Conservation (phyloP, 2,113 vertebrate genomes). For the Stomatorhinus ivindoensis region DNA sequence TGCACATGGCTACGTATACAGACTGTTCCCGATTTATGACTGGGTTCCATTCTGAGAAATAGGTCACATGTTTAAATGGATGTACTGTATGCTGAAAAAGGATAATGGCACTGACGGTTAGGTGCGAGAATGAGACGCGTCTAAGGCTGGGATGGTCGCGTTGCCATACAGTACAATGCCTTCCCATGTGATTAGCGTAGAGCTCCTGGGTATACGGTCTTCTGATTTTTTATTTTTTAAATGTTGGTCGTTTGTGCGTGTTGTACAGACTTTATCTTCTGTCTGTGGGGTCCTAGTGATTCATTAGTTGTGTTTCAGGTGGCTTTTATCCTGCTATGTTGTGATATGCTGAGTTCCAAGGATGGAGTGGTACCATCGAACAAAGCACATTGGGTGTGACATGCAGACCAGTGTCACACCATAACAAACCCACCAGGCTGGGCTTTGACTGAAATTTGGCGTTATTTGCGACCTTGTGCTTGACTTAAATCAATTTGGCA, state of each 20-base stretch:
- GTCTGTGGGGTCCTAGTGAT: background rate
- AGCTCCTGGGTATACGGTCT: background rate
- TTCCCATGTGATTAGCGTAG: background rate
- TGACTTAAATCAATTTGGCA: background rate
- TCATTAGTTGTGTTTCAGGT: background rate
- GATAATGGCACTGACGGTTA: background rate
- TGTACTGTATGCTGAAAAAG: background rate
- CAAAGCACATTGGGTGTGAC: background rate
- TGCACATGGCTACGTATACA: background rate
- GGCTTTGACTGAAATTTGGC: background rate
- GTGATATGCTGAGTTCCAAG: background rate
- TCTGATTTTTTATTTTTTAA: background rate
- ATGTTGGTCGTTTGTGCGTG: background rate
- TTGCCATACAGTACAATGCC: background rate
- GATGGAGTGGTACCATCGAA: background rate
- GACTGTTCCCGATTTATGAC: background rate
- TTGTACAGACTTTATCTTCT: background rate
- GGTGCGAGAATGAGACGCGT: background rate
- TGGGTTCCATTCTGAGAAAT: background rate
- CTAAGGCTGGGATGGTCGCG: background rate
- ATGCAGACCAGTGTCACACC: background rate
- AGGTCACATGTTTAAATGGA: background rate
- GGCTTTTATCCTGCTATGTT: background rate
- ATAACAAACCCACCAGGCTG: background rate
- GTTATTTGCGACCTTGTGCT: background rate